These are phyloP conservation scores for Bubalus kerabau DNA, from an alignment of 2,113 vertebrate species.

Conservation along the genomic window DNA sequence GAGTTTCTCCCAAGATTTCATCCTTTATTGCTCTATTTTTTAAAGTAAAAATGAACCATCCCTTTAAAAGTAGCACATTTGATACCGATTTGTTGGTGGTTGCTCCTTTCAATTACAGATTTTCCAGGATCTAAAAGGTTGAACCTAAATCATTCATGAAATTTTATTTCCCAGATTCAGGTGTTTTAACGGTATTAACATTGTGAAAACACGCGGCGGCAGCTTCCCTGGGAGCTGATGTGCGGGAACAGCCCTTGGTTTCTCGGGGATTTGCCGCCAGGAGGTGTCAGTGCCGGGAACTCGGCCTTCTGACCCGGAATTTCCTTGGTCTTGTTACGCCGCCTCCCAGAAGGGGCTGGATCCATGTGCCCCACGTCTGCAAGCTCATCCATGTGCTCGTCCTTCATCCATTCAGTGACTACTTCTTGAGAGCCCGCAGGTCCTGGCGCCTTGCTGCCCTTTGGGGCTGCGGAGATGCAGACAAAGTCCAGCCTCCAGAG, in stretches of 20 bases:
- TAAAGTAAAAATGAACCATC: background rate
- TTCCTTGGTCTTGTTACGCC: accelerated
- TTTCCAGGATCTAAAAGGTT: background rate
- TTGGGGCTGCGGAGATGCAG: accelerated
- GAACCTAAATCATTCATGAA: too few relatives aligned
- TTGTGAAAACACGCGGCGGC: background rate
- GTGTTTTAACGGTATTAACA: accelerated
- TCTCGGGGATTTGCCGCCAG: accelerated
- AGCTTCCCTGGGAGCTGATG: background rate
- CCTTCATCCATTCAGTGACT: accelerated
- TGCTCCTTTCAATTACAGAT: too few relatives aligned
- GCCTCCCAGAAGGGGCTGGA: accelerated
- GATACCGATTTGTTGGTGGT: accelerated
- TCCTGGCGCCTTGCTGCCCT: accelerated
- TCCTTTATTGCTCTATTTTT: too few relatives aligned
- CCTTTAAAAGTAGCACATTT: background rate
- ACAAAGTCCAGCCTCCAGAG: background rate
- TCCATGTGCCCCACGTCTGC: accelerated
- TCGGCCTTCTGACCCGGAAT: too few relatives aligned
- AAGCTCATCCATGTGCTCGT: accelerated
- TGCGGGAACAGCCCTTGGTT: accelerated
- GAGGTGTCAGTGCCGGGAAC: accelerated
- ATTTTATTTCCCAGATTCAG: background rate
- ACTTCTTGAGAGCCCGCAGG: accelerated
- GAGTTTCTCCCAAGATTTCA: too few relatives aligned